Evolutionary conservation across 2,113 vertebrate genomes (phyloP), one percentile per base, ranked within the genome.

Genomic region (Hoplias malabaricus): DNA sequence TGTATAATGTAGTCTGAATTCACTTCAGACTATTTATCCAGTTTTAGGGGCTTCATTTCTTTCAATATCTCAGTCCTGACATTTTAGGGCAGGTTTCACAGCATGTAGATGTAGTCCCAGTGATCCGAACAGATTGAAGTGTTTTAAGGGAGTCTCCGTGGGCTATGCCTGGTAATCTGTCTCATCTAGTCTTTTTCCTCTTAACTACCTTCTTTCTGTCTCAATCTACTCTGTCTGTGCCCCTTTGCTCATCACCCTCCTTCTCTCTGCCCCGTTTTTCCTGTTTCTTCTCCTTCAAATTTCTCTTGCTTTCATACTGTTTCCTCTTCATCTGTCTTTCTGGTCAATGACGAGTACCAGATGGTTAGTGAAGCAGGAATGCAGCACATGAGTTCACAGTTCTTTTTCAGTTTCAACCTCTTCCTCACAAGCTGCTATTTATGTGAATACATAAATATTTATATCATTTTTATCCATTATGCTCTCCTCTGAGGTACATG

Each of bases 141-240:
- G 71, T 46, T 73, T 46, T 31, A 21, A 21, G 14, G 36, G 31
- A 13, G 11, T 61, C 53, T 43, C 42, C 23, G 27, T 23, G 19
- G 9, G 38, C 13, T 27, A 79, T 80, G 85, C 66, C 66, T 84
- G 70, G 62, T 69, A 80, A 80, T 77, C 56, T 73, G 31, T 53
- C 10, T 25, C 73, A 14, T 72, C 19, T 34, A 46, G n/a, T 27
- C 10, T n/a, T 46, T 48, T 10, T 42, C 2, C n/a, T 21, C 29
- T 8, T 63, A 40, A 54, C 23, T 23, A 11, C 1, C 14, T 10
- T 42, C 31, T 33, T 63, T 29, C 62, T 4, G 33, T 7, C 43
- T 69, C 48, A 21, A 66, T 3, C 33, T 73, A 9, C 38, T 74
- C 48, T 27, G 19, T 21, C n/a, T 69, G 23, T 65, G 46, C 40